Evolutionary conservation across 2,113 vertebrate species (phyloP).

Genomic region (Psettodes erumei): DNA sequence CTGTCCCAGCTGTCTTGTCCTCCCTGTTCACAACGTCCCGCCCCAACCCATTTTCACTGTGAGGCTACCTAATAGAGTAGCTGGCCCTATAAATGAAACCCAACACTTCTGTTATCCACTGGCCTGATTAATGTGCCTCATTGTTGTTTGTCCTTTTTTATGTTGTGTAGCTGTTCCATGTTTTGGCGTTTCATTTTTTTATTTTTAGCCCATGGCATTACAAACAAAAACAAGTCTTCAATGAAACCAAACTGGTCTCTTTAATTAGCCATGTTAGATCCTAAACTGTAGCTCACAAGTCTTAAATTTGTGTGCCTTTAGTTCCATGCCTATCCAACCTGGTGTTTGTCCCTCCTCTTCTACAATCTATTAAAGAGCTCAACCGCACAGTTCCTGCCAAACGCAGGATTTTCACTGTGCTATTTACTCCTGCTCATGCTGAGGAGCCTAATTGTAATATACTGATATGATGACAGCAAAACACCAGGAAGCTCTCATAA

Average conservation of each 20-base stretch:
- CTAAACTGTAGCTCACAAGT: neutral
- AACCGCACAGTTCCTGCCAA: neutral
- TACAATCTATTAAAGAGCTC: neutral
- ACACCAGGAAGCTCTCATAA: conserved; percentile 9
- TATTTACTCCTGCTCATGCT: neutral
- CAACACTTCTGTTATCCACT: neutral
- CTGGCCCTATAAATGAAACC: conserved; percentile 17
- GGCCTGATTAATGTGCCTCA: conserved; percentile 4
- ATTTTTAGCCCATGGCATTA: neutral
- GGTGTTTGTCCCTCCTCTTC: neutral
- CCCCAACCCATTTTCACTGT: conserved; percentile 22
- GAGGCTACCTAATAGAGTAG: conserved; percentile 22
- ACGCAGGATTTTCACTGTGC: neutral
- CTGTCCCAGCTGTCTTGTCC: conserved; percentile 61
- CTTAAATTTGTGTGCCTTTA: neutral
- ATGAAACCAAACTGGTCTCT: neutral
- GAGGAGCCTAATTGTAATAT: neutral
- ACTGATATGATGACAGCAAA: conserved; percentile 11
- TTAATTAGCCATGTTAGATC: neutral
- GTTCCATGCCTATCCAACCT: neutral
- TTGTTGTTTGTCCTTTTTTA: neutral
- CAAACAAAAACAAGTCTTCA: neutral
- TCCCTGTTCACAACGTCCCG: conserved; percentile 36
- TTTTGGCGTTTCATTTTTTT: neutral
- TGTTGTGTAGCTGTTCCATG: conserved; percentile 24